Evolutionary conservation across 2,797 vertebrate genomes (phyloP), one percentile per base, ranked within the genome.

Genomic region (Malacoctenus gilli): DNA sequence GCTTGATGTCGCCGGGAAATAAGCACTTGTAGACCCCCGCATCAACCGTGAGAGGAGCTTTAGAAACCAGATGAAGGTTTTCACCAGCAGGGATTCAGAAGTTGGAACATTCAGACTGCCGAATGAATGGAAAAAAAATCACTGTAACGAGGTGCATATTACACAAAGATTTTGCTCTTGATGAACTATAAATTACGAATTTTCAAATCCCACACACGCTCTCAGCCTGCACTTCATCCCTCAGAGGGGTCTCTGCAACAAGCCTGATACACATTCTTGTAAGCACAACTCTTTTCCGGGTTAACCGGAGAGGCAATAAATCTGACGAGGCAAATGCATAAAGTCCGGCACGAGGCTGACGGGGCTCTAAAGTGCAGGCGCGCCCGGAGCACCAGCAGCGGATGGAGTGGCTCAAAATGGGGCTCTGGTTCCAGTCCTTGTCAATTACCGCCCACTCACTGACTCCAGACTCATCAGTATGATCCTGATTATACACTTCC

Each of bases 391-490:
- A 58, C 60, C 32, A 63, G 65, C 13, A 39, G 34, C 22, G 47
- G 56, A 49, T 9, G n/a, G n/a, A n/a, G 31, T 51, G 42, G 43
- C 48, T 47, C 13, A 11, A 31, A 25, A 18, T 30, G 20, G 19
- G 35, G 36, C 68, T 61, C 58, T 39, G 8, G 47, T 72, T 63
- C 42, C 50, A 42, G 42, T 62, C 58, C 48, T 51, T 68, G 64
- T 82, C 75, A 69, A 66, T 78, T 79, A 64, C 53, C 2, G 15
- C 68, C 60, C 62, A 75, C 60, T 70, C 68, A 41, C 32, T 4
- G 49, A 68, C 50, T 59, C 66, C 59, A 67, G 41, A 50, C 74
- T 83, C 68, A 83, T 83, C 77, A 82, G 66, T 59, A 49, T 78
- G 68, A 72, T 78, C 59, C 58, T 78, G 79, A 77, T 79, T 58